Base-by-base conservation (phyloP, 2,113 vertebrate species). In the Oncorhynchus gorbuscha region DNA sequence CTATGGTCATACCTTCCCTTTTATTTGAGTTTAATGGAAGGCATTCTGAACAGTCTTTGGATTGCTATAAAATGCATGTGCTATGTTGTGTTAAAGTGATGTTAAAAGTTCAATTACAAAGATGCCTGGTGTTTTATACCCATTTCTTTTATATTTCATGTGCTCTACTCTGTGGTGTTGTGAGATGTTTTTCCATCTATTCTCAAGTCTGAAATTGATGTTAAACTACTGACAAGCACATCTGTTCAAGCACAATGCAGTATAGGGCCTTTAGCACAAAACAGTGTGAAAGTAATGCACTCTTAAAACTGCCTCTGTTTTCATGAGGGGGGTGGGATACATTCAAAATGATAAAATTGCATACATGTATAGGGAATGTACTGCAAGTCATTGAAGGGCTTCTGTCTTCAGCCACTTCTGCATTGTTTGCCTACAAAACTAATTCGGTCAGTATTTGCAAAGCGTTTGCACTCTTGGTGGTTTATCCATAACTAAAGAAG, bases 151-250 rank as follows among this genome's bases (percentile, higher is more conserved):
- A 62, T 22, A 22, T 11, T 62, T 62, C 2, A 69, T 35, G 28
- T 35, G 32, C 65, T 65, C 22, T 69, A 66, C 73, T 45, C 74
- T 48, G 30, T 78, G 79, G 72, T 72, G 48, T 71, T 55, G 48
- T 72, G 76, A 81, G 75, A 73, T 79, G 74, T 75, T 77, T 69
- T 35, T 75, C 22, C 70, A 59, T 65, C 76, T 77, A 79, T 72
- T 45, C 18, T 68, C 69, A 70, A 14, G 59, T 71, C 61, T 35
- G 70, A 84, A 78, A 78, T 0, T 24, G 20, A 85, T 39, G 82
- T 75, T 68, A 86, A 79, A 81, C 58, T 79, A 78, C 85, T 83
- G 84, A 82, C 83, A 80, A 73, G 69, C 80, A 79, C 78, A 76
- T 78, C 85, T 83, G 87, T 85, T 86, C 79, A 72, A 72, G 16